Evolutionary conservation across 23 tunicate species (phyloP).

Genomic region (Halocynthia aurantium): DNA sequence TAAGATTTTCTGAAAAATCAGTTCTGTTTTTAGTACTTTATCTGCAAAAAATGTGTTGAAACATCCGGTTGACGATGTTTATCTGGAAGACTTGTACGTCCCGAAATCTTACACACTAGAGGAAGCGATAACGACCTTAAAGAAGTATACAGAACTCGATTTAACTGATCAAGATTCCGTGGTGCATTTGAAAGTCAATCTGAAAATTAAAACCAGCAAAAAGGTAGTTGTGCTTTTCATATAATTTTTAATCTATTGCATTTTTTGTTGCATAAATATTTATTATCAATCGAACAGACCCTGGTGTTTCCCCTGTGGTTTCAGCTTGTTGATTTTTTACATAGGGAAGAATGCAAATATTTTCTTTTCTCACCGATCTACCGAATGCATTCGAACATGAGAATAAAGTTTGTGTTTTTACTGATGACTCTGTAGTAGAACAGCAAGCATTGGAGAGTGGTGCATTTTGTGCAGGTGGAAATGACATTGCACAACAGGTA

Average conservation of each 20-base stretch:
- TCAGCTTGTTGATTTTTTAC: no score
- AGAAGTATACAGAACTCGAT: conserved; percentile 21
- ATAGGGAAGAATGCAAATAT: background rate
- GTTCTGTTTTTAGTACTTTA: no score
- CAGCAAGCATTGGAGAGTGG: background rate
- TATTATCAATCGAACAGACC: no score
- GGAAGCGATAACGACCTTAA: conserved; percentile 13
- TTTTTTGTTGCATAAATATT: no score
- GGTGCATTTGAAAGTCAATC: background rate
- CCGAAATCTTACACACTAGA: background rate
- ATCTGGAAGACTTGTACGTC: conserved; percentile 11
- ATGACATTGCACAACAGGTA: conserved; percentile 3
- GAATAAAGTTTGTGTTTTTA: conserved; percentile 23
- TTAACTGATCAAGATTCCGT: conserved; percentile 2
- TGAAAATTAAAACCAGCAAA: conserved; percentile 4
- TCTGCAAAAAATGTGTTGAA: background rate
- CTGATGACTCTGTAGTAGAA: background rate
- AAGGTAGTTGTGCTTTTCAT: background rate
- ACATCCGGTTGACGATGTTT: conserved; percentile 23
- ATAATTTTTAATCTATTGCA: no score
- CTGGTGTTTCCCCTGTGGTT: no score
- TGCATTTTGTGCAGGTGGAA: conserved; percentile 14
- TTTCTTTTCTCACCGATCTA: background rate
- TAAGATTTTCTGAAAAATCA: no score
- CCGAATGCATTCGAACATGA: background rate